Evolutionary conservation across 2,797 vertebrate genomes (phyloP), one percentile per base, ranked within the genome.

Genomic region (Acanthopagrus latus): DNA sequence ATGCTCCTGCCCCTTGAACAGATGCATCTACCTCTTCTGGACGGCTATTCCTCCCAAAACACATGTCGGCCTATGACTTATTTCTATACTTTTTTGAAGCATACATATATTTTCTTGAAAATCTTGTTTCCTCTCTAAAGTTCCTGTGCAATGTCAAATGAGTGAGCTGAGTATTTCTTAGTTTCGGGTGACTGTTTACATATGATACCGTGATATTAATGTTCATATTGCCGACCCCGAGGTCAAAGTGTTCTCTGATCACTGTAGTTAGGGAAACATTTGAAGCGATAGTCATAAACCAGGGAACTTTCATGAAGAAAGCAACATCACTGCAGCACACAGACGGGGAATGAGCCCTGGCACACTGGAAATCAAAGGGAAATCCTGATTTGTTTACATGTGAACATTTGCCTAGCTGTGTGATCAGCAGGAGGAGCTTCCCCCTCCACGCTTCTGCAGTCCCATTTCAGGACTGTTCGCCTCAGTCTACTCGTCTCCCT

Each of bases 401-500:
- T 54, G 54, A n/a, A 27, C 11, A 62, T 78, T 65, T 87, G 44
- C 82, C 17, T 90, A 96, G 96, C 93, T 97, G 81, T 12, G 23
- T 17, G 13, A 66, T 76, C 50, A 68, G 29, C 13, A 33, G 50
- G 27, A 60, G 71, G 74, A 10, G 9, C 44, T 1, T 14, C 27
- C 57, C 63, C 71, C 29, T 67, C 47, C 54, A n/a, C 20, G 57
- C 41, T 51, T 76, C 71, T 44, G 69, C 20, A 8, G 8, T 21
- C 55, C 74, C 56, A 63, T 67, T 58, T 87, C 69, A 50, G 38
- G 17, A 69, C 55, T 65, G 56, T 59, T 86, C 76, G 25, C 67
- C 50, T 74, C 62, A 47, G 81, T 55, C 47, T 51, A 5, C 78
- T 71, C 43, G 25, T 44, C 23, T 85, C 79, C 76, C 94, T 87